phyloP scores from a whole-genome alignment of 2,888 invertebrate species.

The Pteria penguin region DNA sequence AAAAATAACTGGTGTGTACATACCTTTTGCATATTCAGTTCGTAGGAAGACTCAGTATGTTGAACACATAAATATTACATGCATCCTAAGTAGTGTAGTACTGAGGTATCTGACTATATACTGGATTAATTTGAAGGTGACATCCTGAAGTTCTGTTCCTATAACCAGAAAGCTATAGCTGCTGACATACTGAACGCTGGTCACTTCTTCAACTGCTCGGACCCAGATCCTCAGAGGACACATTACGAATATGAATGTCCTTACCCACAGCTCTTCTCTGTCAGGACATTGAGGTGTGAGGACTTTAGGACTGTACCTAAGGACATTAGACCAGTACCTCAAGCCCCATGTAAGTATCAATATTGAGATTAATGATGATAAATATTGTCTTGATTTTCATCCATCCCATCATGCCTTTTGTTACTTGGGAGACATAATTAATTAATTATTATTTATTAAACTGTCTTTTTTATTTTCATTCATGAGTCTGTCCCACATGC shows the following conservation, averaged over 20 bases:
- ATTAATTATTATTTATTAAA: too few relatives aligned
- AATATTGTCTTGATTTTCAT: too few relatives aligned
- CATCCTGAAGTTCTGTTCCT: slow-evolving; percentile 36
- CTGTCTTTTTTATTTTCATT: too few relatives aligned
- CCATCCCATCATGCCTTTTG: too few relatives aligned
- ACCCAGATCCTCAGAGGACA: slow-evolving; percentile 21
- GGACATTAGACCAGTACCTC: slow-evolving; percentile 51
- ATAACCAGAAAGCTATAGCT: slow-evolving; percentile 34
- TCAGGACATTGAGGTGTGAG: slow-evolving; percentile 43
- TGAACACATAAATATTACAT: too few relatives aligned
- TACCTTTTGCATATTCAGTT: too few relatives aligned
- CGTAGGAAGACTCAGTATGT: too few relatives aligned
- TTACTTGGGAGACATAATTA: too few relatives aligned
- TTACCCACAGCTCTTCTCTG: slow-evolving; percentile 65
- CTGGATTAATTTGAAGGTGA: slow-evolving; percentile 41
- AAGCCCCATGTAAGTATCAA: slow-evolving; percentile 56
- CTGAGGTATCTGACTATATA: too few relatives aligned
- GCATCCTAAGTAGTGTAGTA: too few relatives aligned
- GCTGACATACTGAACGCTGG: slow-evolving; percentile 53
- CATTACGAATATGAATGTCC: slow-evolving; percentile 64
- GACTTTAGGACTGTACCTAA: slow-evolving; percentile 57
- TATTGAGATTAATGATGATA: not conserved
- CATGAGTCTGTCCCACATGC: too few relatives aligned
- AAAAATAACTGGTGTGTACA: too few relatives aligned
- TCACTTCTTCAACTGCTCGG: slow-evolving; percentile 60